Evolutionary conservation across 2,113 vertebrate species (phyloP).

Genomic region (Daboia siamensis): DNA sequence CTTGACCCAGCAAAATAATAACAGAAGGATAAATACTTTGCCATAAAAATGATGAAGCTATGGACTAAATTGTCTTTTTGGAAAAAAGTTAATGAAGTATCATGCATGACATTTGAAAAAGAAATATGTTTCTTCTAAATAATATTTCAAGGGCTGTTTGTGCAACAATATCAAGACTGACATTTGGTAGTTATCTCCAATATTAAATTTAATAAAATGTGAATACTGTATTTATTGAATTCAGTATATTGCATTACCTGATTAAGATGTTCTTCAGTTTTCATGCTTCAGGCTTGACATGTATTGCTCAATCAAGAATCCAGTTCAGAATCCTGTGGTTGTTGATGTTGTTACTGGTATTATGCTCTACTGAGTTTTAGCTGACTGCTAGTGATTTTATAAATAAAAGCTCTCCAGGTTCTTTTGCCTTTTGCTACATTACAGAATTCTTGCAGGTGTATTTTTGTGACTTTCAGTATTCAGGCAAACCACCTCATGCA

Average conservation of each 20-base stretch:
- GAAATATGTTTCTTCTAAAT: slow-evolving; percentile 23
- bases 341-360: no score
- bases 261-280: not conserved
- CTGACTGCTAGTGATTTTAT: no score
- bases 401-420: no score
- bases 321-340: not conserved
- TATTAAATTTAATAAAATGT: not conserved
- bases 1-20: slow-evolving; percentile 16
- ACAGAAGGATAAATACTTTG: not conserved
- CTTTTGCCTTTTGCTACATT: no score
- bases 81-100: slow-evolving; percentile 21
- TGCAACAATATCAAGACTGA: not conserved
- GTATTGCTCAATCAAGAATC: not conserved
- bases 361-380: no score
- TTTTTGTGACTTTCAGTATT: no score
- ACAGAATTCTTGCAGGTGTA: no score
- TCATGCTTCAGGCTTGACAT: not conserved
- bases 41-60: slow-evolving; percentile 13
- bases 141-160: slow-evolving; percentile 21
- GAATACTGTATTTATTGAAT: slow-evolving; percentile 15
- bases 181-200: slow-evolving; percentile 10
- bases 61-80: slow-evolving; percentile 22
- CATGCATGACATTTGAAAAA: slow-evolving; percentile 7
- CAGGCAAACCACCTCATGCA: no score
- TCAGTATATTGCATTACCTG: not conserved